These are phyloP conservation scores for Drosophila ercepeae DNA, from an alignment of 1,140 invertebrate species.

Conservation along the genomic window DNA sequence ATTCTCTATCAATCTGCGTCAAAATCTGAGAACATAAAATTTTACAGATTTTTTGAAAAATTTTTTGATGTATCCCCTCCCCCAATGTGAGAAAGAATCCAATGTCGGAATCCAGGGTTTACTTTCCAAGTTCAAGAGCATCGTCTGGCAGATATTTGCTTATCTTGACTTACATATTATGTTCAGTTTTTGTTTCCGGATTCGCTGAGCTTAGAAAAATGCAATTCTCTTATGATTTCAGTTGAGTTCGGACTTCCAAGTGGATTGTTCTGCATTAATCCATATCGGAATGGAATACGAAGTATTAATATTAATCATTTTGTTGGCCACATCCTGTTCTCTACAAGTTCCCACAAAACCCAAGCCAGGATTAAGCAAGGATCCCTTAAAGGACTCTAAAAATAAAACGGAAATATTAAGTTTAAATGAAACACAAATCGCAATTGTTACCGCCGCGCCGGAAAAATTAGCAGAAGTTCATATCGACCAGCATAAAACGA, in stretches of 20 bases:
- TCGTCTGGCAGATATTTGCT: background rate
- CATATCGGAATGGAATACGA: conserved; percentile 7
- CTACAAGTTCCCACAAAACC: conserved; percentile 16
- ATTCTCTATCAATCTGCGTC: no score
- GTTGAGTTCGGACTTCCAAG: conserved; percentile 15
- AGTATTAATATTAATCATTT: background rate
- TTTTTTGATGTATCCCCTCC: no score
- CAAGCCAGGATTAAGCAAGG: conserved; percentile 16
- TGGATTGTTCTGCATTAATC: background rate
- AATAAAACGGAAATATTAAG: conserved; percentile 25
- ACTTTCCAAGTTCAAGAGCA: conserved; percentile 24
- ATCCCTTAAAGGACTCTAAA: conserved; percentile 9
- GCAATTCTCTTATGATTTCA: conserved; percentile 39
- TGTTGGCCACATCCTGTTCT: conserved; percentile 4
- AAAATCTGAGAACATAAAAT: no score
- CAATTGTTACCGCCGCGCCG: background rate
- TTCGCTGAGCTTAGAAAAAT: conserved; percentile 10
- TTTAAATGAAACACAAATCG: conserved; percentile 11
- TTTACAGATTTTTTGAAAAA: no score
- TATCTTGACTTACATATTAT: conserved; percentile 18
- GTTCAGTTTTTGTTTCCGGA: conserved; percentile 26
- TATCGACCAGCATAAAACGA: conserved; percentile 64
- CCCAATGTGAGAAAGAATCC: background rate
- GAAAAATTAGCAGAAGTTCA: conserved; percentile 63
- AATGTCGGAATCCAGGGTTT: background rate